These are phyloP conservation scores for Atopsyche davidsoni DNA, from an alignment of 1,140 invertebrate species.

Conservation along the genomic window DNA sequence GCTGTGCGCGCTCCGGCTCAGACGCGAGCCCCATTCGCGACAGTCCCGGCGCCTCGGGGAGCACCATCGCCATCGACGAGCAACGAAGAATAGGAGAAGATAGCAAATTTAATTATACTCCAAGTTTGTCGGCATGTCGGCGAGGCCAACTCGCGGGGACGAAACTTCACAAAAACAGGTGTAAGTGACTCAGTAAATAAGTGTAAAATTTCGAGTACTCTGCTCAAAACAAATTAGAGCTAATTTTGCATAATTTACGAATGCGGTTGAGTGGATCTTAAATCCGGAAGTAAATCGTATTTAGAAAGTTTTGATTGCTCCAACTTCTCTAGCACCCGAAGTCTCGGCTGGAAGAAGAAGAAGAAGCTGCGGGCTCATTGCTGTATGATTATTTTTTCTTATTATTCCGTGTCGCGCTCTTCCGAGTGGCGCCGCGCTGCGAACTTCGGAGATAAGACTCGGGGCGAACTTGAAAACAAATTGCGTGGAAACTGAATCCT, in stretches of 20 bases:
- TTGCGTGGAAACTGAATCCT: no score
- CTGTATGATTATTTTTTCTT: no score
- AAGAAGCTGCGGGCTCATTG: no score
- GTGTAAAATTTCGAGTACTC: no score
- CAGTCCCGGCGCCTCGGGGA: slow-evolving; percentile 1
- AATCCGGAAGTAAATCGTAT: slow-evolving; percentile 3
- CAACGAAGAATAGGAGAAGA: slow-evolving; percentile 8
- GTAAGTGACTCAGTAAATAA: slow-evolving; percentile 8
- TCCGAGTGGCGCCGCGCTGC: no score
- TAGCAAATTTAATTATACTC: slow-evolving; percentile 23
- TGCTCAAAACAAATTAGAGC: background rate
- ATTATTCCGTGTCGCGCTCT: no score
- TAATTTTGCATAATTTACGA: slow-evolving; percentile 1
- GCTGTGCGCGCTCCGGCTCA: background rate
- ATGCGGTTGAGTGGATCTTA: no score
- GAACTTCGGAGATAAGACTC: no score
- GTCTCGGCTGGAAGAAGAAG: no score
- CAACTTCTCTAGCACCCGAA: background rate
- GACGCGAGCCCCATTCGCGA: slow-evolving; percentile 1
- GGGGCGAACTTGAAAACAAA: no score
- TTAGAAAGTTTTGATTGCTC: slow-evolving; percentile 5
- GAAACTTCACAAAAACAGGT: slow-evolving; percentile 7
- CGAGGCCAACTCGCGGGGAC: slow-evolving; percentile 1
- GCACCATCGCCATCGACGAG: slow-evolving; percentile 9
- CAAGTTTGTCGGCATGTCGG: slow-evolving; percentile 9